Percentiles rank a stretch among this genome's conserved stretches.
These are phyloP conservation scores for Habropoda laboriosa DNA, from an alignment of 1,140 invertebrate genomes.

Conservation along the genomic window DNA sequence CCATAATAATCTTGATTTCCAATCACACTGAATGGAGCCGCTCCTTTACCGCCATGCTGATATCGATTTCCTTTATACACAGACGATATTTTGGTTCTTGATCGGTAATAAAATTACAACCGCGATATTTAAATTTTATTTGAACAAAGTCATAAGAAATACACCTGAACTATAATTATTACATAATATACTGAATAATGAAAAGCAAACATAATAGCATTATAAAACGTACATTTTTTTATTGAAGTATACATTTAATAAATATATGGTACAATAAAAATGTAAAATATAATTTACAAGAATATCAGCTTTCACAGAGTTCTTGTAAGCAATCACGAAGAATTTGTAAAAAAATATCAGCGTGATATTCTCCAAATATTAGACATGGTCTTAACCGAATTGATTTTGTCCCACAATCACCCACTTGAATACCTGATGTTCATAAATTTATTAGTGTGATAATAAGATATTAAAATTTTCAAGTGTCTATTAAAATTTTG, in stretches of 20 bases:
- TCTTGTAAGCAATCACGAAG: slow-evolving; percentile 25
- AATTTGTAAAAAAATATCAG: slow-evolving; percentile 39
- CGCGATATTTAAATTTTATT: slow-evolving; percentile 32
- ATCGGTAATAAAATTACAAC: neutral
- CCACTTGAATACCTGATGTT: slow-evolving; percentile 30
- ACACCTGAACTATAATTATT: neutral
- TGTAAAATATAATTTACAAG: slow-evolving; percentile 10
- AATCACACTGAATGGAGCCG: slow-evolving; percentile 43
- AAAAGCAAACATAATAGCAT: neutral
- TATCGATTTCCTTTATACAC: slow-evolving; percentile 42
- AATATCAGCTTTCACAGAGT: slow-evolving; percentile 15
- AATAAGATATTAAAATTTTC: neutral
- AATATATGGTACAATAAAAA: slow-evolving; percentile 11
- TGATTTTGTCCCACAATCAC: slow-evolving; percentile 20
- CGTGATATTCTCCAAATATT: slow-evolving; percentile 47
- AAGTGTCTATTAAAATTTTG: neutral
- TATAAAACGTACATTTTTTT: neutral
- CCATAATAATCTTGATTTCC: slow-evolving; percentile 52
- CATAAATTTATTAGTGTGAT: neutral
- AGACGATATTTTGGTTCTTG: slow-evolving; percentile 3
- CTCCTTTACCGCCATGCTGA: slow-evolving; percentile 54
- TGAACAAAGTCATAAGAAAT: neutral
- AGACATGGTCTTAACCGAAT: slow-evolving; percentile 34
- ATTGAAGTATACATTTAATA: slow-evolving; percentile 29
- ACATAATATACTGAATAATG: neutral